Base-by-base conservation (phyloP, 2,888 invertebrate genomes). In the Hydraecia micacea region DNA sequence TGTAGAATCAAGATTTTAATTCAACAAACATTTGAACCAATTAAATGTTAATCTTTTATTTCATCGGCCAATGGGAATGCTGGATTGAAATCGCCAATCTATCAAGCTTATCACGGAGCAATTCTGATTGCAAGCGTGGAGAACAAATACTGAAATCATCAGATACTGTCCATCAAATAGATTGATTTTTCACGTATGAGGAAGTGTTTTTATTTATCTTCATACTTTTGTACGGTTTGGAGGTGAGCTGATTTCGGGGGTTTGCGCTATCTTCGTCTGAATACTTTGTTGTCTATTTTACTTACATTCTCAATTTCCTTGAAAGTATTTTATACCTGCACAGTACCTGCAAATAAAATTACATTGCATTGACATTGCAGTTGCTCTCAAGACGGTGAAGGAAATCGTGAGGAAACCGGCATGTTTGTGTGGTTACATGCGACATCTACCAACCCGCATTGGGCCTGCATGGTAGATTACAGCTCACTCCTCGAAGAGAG, bases 11-110 rank as follows among this genome's bases (percentile, higher is more conserved):
- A 66, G 63, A 70, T 81, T 84, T 84, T 66, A 74, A 84, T 85
- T 81, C 42, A 21, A 39, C 46, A 84, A 80, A 83, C 75, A 80
- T 66, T 86, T 70, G 21, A 36, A 58, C 46, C 66, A 58, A 73
- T 83, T 66, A 81, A 81, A 81, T 66, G 72, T 67, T 77, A 55
- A 86, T 60, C 77, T 77, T 77, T 77, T 65, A 69, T 77, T 68
- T 73, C 8, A 63, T 76, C 18, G 28, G 32, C 65, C 39, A 65
- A 72, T 77, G 36, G 62, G 60, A 71, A 58, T 36, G 60, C 46
- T 36, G 67, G 52, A 60, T 55, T 69, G 28, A 18, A 77, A 77
- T 77, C 36, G 7, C 39, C 80, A 76, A 82, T 86, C 77, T 52
- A 74, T 86, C 77, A 80, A 69, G 55, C 46, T 63, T 68, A 84